Percentiles rank a stretch among this genome's conserved stretches.
Conservation (phyloP, 2,888 invertebrate genomes). For the Trypoxylon attenuatum region DNA sequence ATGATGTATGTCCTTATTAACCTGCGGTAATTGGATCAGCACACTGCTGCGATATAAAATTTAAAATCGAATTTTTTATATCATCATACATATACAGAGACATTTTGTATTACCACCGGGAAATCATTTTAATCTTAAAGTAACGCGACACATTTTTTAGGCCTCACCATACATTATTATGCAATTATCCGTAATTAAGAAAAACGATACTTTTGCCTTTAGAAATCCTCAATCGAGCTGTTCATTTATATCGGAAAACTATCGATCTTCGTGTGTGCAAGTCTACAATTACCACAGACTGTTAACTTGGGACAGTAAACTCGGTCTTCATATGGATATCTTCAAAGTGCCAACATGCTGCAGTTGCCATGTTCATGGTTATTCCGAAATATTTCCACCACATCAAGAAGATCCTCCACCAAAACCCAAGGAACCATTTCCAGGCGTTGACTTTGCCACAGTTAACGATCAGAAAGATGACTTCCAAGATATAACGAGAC, state of each 20-base stretch:
- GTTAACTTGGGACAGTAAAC: conserved; percentile 87
- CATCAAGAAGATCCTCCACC: conserved; percentile 77
- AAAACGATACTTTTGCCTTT: no score
- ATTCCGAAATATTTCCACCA: conserved; percentile 82
- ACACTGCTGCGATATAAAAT: no score
- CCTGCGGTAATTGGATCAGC: no score
- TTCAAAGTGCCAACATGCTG: conserved; percentile 90
- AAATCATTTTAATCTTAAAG: no score
- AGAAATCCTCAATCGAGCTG: conserved; percentile 86
- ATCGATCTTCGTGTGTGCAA: conserved; percentile 88
- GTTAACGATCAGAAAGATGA: conserved; percentile 57
- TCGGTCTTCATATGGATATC: conserved; percentile 88
- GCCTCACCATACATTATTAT: no score
- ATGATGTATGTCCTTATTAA: no score
- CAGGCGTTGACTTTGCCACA: conserved; percentile 76
- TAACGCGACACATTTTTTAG: no score
- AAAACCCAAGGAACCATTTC: conserved; percentile 77
- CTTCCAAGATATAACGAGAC: conserved; percentile 44
- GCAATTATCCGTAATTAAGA: no score
- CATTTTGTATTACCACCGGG: no score
- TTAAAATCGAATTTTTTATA: no score
- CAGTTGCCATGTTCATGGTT: conserved; percentile 88
- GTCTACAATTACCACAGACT: conserved; percentile 89
- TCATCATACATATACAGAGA: no score
- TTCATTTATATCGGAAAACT: conserved; percentile 86